Evolutionary conservation across 1,140 invertebrate species (phyloP), one percentile per base, ranked within the genome.

Genomic region (Liolophura sinensis): DNA sequence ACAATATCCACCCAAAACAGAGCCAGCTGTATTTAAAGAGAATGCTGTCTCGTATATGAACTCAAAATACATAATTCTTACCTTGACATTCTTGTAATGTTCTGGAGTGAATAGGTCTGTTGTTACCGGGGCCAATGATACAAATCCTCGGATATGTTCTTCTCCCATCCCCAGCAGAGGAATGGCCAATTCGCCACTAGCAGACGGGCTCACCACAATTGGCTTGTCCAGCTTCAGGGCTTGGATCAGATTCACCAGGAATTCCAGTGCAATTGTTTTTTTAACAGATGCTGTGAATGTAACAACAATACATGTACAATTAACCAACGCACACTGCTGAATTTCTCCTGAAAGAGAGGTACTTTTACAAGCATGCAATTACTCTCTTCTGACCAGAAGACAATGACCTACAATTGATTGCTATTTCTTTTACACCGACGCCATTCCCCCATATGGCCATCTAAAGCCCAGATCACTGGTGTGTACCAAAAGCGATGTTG

Each of bases 101-200:
- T 67, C 61, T 15, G 71, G 47, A 27, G 59, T 62, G 51, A 76
- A 78, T 1, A 62, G 31, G 0, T 68, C 63, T 47, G 85, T 85
- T 12, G 46, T 62, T 4, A 86, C 82, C 52, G 86, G 85, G 16
- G 86, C 85, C 7, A 87, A 76, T 52, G 85, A 79, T 0, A 87
- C 72, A 65, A 77, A 86, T 15, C 82, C 86, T 51, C 62, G 66
- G 12, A 80, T 59, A 27, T 67, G 62, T 22, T 79, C 60, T 22
- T 62, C 67, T 14, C 72, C 58, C 24, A 74, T 67, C 50, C 82
- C 70, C 18, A 87, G 50, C 67, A 79, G 84, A 0, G 83, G 82
- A 11, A 87, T 70, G 11, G 84, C 73, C 69, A 81, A 87, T 12
- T 49, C 51, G 14, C 86, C 86, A 78, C 85, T 86, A 84, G 86